A percentile compares a stretch with the other conserved stretches of the same genome.
Conservation (phyloP, 1,140 invertebrate species). For the Euglossa dilemma region DNA sequence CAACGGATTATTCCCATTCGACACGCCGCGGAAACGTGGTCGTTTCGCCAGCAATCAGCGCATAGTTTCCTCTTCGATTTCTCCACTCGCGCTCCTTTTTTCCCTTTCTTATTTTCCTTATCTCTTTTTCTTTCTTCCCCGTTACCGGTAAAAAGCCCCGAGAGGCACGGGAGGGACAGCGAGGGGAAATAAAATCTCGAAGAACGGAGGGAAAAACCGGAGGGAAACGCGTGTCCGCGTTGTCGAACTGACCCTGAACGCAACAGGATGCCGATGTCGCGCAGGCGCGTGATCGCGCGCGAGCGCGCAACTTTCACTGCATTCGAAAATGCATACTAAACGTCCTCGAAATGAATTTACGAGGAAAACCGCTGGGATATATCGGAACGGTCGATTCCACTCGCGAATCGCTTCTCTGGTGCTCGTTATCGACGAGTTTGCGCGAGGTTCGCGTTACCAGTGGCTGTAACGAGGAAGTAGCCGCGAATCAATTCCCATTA, state of each 20-base stretch:
- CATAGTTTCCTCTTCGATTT: not conserved
- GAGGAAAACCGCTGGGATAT: conserved; percentile 3
- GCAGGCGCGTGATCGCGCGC: not conserved
- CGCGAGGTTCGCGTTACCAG: not conserved
- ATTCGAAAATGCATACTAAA: conserved; percentile 67
- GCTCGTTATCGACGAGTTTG: not conserved
- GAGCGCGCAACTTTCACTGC: conserved; percentile 69
- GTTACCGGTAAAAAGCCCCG: not conserved
- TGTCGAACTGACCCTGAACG: conserved; percentile 67
- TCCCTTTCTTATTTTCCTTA: rapidly evolving
- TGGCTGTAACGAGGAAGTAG: conserved; percentile 1
- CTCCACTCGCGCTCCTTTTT: not conserved
- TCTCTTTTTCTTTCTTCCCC: not conserved
- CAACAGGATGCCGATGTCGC: conserved; percentile 68
- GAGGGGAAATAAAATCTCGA: not conserved
- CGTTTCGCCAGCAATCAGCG: conserved; percentile 15
- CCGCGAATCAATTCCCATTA: conserved; percentile 7
- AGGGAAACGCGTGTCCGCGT: conserved; percentile 32
- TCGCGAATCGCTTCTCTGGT: not conserved
- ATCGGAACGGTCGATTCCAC: not conserved
- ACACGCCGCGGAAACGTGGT: not conserved
- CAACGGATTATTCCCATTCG: conserved; percentile 23
- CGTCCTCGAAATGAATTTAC: conserved; percentile 59
- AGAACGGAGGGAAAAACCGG: conserved; percentile 12
- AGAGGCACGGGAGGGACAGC: not conserved